Conservation (phyloP, 35 echinoderm and acorn worm genomes). For the Eucidaris tribuloides region DNA sequence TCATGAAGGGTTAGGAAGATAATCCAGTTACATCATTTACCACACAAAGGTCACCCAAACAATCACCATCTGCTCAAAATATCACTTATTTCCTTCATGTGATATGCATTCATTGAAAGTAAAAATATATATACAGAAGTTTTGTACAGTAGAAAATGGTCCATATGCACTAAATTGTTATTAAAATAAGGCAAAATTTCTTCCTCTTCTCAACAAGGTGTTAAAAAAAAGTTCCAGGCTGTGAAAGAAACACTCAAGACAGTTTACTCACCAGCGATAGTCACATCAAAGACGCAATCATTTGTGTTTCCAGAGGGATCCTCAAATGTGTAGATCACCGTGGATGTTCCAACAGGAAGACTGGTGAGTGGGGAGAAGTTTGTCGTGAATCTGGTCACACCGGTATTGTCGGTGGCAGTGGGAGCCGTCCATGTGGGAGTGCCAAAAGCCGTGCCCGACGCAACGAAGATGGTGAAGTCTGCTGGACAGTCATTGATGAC, state of each 20-base stretch:
- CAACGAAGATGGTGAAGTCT: slow-evolving; percentile 9
- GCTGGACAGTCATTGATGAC: slow-evolving; percentile 21
- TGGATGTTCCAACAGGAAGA: slow-evolving; percentile 15
- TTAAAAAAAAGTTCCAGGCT: no score
- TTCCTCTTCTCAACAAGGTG: neutral
- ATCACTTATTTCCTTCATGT: no score
- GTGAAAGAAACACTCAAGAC: no score
- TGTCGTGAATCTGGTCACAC: neutral
- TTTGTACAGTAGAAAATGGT: no score
- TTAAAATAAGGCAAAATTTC: no score
- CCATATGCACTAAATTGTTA: no score
- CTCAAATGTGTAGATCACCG: slow-evolving; percentile 26
- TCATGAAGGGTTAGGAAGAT: no score
- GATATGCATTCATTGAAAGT: no score
- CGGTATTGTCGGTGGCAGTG: neutral
- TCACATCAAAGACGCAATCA: slow-evolving; percentile 13
- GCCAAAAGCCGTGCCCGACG: neutral
- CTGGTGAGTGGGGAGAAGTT: neutral
- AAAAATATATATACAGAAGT: no score
- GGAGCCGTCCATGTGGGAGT: neutral
- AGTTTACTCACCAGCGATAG: neutral
- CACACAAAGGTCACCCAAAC: no score
- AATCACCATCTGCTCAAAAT: no score
- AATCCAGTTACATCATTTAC: no score
- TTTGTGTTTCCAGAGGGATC: neutral